Evolutionary conservation across 1,140 invertebrate species (phyloP), one percentile per base, ranked within the genome.

Genomic region (Bombus huntii): DNA sequence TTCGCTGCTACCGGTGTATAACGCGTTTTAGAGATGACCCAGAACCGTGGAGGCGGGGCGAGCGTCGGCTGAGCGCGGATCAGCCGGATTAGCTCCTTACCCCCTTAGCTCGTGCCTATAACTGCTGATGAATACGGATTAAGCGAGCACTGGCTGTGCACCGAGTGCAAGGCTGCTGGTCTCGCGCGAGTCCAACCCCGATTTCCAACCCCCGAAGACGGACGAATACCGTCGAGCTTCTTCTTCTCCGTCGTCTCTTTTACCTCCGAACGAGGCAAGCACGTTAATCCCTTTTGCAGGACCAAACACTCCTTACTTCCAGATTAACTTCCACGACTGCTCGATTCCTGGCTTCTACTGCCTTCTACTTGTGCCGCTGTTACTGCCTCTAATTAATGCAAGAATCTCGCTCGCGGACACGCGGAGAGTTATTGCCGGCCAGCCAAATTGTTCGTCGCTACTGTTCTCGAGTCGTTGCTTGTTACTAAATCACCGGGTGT

Each of bases 51-150:
- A 22, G 84, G 85, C 82, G 86, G 70, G 74, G 86, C 88, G 73
- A 74, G 83, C 79, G 81, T 88, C 84, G 89, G 89, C 80, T 92
- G 90, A 92, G 91, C 91, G 88, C 85, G 92, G 92, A 92, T 92
- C 82, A 92, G 90, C 90, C 89, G 91, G 92, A 92, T 92, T 92
- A 92, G 90, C 87, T 75, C 87, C 90, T 91, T 89, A 90, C 83
- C 86, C 83, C 90, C 86, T 88, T 79, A 91, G 87, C 83, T 76
- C 86, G 85, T 90, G 90, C 83, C 91, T 92, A 92, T 92, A 92
- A 92, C 90, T 92, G 89, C 90, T 91, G 92, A 92, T 92, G 92
- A 92, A 92, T 92, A 88, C 92, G 88, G 92, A 92, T 92, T 92
- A 92, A 92, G 91, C 79, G 83, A 90, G 85, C 85, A 84, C 91